These are phyloP conservation scores for Norana najaformis DNA, from an alignment of 2,888 invertebrate species.

Conservation along the genomic window DNA sequence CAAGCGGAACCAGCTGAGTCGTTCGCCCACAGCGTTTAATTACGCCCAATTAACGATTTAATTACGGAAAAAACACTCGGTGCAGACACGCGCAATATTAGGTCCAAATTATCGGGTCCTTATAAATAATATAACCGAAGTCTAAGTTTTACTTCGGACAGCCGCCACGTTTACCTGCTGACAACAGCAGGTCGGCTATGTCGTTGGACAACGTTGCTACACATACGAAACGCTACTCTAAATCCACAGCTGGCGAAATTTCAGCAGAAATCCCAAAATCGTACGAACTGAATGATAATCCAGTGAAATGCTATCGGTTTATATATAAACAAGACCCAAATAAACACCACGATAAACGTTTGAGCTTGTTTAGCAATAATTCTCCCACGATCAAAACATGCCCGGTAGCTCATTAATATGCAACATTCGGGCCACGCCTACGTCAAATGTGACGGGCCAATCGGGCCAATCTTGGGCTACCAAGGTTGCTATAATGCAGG, in stretches of 20 bases:
- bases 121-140: neutral
- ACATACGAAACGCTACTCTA: neutral
- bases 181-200: neutral
- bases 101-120: neutral
- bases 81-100: neutral
- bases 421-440: neutral
- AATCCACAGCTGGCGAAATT: neutral
- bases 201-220: neutral
- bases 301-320: neutral
- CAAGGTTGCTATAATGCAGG: neutral
- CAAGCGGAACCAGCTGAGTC: neutral
- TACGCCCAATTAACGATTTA: neutral
- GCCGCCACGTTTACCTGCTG: constrained; percentile 1
- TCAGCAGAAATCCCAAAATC: neutral
- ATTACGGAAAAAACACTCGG: neutral
- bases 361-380: neutral
- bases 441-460: neutral
- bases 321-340: neutral
- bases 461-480: neutral
- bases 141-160: neutral
- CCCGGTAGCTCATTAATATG: neutral
- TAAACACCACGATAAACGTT: neutral
- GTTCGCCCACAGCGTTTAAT: neutral
- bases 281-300: neutral
- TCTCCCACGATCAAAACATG: neutral